Base-by-base conservation (phyloP, 2,888 invertebrate species). In the Ecliptopera silaceata region DNA sequence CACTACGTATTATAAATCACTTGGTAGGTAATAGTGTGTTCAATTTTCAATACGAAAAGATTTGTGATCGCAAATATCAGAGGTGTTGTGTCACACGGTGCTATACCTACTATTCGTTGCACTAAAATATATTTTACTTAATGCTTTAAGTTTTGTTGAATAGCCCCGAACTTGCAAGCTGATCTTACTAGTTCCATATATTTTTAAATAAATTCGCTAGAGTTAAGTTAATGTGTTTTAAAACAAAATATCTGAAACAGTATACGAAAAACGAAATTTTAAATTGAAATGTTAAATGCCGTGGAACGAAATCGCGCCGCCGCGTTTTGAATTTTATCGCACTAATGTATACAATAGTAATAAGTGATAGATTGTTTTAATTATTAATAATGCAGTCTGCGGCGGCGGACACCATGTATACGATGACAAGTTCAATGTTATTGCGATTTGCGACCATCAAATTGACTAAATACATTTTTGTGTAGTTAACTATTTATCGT, bases 391-490 rank as follows among this genome's bases (percentile, higher is more conserved):
- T 17, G 68, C 67, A 68, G 62, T 65, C 69, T 65, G 75, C 76
- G 74, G 81, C 86, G 88, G 81, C 78, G 82, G 64, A 71, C 80
- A 77, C 73, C 82, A 87, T 90, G 91, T 91, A 91, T 91, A 91
- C 91, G 90, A 89, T 70, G 78, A 82, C 79, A 69, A 87, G 79
- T 86, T 88, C 88, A 84, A 89, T 88, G 87, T 90, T 90, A 89
- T 88, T 88, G 80, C 81, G 88, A 90, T 87, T 87, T 88, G 80
- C 81, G 88, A 91, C 86, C 88, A 90, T 86, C 90, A 81, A 77
- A 88, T 87, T 83, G 79, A 88, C 71, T 87, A 87, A 90, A 88
- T 90, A 91, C 88, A 89, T 90, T 90, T 90, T 91, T 91, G 91
- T 91, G 90, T 91, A 90, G 91, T 90, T 90, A 88, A 52, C 65